These are phyloP conservation scores for Malacoraja senta DNA, from an alignment of 2,797 vertebrate species.

Conservation along the genomic window DNA sequence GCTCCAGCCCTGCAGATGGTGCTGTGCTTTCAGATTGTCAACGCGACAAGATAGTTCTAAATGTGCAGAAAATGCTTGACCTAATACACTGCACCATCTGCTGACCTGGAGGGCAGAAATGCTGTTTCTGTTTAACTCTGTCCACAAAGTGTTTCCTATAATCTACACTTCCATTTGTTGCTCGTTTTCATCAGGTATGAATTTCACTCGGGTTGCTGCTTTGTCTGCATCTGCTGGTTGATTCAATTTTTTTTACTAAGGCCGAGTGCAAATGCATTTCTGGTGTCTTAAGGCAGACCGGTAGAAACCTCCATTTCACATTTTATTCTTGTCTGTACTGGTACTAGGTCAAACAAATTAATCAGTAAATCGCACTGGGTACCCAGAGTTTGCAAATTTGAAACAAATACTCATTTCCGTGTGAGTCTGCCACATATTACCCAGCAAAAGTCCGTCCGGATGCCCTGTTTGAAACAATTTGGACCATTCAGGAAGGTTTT, in stretches of 20 bases:
- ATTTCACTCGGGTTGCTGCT: background rate
- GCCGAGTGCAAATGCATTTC: background rate
- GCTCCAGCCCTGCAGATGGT: slow-evolving; percentile 32
- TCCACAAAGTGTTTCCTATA: slow-evolving; percentile 18
- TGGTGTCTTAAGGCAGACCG: background rate
- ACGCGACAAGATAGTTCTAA: slow-evolving; percentile 19
- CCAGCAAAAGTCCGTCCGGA: background rate
- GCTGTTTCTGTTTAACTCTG: slow-evolving; percentile 24
- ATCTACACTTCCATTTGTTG: slow-evolving; percentile 18
- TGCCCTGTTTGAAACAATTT: background rate
- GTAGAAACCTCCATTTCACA: background rate
- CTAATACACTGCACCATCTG: slow-evolving; percentile 19
- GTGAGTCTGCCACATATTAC: background rate
- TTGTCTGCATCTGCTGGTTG: slow-evolving; percentile 10
- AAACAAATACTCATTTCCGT: background rate
- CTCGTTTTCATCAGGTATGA: slow-evolving; percentile 32
- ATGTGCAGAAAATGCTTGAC: background rate
- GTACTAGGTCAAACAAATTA: background rate
- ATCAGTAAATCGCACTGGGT: background rate
- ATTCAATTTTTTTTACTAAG: slow-evolving; percentile 1
- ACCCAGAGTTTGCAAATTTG: background rate
- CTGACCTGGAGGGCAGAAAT: slow-evolving; percentile 20
- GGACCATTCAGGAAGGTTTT: background rate
- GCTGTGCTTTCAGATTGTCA: slow-evolving; percentile 4
- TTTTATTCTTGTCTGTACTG: background rate